A percentile compares a stretch with the other conserved stretches of the same genome.
Evolutionary conservation across 2,113 vertebrate genomes (phyloP).

Genomic region (Cyanoramphus novaezelandiae): DNA sequence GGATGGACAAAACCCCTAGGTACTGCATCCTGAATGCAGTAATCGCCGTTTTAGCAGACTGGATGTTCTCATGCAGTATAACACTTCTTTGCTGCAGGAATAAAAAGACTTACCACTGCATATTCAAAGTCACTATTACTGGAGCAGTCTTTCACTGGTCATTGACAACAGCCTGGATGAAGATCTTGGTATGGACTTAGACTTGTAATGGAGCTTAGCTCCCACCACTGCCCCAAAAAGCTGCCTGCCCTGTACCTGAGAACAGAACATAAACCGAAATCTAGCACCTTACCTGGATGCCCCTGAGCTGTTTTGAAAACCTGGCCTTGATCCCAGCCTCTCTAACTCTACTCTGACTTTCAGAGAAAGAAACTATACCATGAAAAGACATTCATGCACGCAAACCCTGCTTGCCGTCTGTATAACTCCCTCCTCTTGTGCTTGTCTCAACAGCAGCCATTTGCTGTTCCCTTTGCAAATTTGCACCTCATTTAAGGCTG

Average conservation of each 20-base stretch:
- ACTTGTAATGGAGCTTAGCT: background rate
- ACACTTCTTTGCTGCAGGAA: background rate
- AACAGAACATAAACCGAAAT: background rate
- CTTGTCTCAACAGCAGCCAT: background rate
- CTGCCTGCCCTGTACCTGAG: background rate
- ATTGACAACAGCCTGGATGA: background rate
- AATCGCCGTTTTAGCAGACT: background rate
- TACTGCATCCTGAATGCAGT: background rate
- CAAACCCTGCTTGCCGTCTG: background rate
- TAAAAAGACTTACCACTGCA: background rate
- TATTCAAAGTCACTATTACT: background rate
- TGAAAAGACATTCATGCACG: background rate
- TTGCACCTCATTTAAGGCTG: constrained; percentile 6
- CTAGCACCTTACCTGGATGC: background rate
- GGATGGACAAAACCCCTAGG: background rate
- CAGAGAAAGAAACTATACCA: background rate
- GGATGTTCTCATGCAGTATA: background rate
- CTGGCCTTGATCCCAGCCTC: background rate
- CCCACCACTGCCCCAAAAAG: background rate
- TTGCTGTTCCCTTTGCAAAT: constrained; percentile 20
- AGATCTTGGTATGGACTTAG: background rate
- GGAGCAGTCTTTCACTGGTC: background rate
- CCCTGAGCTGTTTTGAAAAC: background rate
- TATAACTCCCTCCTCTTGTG: background rate
- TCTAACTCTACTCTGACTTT: background rate